Percentiles rank a stretch among this genome's conserved stretches.
Conservation (phyloP, 2,113 vertebrate species). For the Archilochus colubris region DNA sequence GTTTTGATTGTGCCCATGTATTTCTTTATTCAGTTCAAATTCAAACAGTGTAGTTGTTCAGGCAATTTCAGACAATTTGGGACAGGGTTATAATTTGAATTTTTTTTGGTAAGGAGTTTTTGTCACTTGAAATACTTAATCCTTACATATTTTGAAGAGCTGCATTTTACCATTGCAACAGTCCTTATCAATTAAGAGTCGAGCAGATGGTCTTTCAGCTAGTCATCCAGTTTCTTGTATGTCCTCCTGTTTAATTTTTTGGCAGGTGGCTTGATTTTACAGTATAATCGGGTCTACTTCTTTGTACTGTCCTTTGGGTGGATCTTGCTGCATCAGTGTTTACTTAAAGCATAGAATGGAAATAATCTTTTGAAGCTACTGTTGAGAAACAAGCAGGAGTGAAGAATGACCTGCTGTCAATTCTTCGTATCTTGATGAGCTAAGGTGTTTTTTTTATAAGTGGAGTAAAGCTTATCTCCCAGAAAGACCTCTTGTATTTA, state of each 20-base stretch:
- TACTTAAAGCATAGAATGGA: background rate
- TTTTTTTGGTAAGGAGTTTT: background rate
- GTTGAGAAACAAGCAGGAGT: background rate
- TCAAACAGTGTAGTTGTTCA: background rate
- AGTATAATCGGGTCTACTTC: background rate
- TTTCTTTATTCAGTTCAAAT: background rate
- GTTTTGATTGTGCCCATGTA: background rate
- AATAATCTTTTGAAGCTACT: background rate
- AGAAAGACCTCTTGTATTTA: background rate
- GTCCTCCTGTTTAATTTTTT: background rate
- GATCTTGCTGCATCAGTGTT: background rate
- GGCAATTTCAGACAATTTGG: background rate
- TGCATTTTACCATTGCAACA: background rate
- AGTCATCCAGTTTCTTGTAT: background rate
- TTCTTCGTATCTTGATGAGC: background rate
- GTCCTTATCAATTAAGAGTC: background rate
- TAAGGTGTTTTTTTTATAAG: background rate
- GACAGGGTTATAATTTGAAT: background rate
- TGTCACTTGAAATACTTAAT: background rate
- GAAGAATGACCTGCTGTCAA: background rate
- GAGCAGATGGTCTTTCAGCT: background rate
- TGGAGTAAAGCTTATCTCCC: background rate
- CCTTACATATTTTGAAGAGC: background rate
- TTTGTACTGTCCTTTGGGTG: background rate
- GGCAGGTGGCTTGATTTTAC: background rate